Percentiles rank a stretch among this genome's conserved stretches.
Evolutionary conservation across 2,797 vertebrate genomes (phyloP).

Genomic region (Notamacropus eugenii): DNA sequence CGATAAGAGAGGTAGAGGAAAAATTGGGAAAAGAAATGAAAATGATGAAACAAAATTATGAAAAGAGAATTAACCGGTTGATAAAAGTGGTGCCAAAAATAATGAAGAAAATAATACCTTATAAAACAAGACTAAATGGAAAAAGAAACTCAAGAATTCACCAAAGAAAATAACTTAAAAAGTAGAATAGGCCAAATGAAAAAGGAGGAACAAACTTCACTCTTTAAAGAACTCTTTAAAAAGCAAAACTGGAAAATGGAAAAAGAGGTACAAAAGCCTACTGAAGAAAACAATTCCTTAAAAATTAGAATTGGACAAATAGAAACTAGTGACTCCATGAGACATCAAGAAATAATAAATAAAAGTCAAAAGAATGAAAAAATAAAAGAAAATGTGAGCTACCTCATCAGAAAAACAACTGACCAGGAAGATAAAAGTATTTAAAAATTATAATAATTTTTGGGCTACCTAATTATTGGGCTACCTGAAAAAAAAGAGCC

Average conservation of each 20-base stretch:
- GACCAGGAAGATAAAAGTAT: not conserved
- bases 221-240: not conserved
- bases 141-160: not conserved
- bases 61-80: not conserved
- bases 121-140: not conserved
- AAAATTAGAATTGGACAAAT: not conserved
- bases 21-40: not conserved
- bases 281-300: not conserved
- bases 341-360: not conserved
- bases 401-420: not conserved
- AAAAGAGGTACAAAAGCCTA: not conserved
- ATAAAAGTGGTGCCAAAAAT: not conserved
- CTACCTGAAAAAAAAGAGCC: not conserved
- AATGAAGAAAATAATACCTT: not conserved
- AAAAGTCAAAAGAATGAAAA: not conserved
- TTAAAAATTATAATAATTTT: not conserved
- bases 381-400: not conserved
- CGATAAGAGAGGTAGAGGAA: not conserved
- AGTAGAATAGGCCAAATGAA: not conserved
- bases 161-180: not conserved
- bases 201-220: not conserved
- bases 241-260: not conserved
- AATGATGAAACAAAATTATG: not conserved
- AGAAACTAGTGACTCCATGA: not conserved
- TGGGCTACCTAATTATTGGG: not conserved